Conservation (phyloP, 2,797 vertebrate genomes). For the Sebastes nivosus region DNA sequence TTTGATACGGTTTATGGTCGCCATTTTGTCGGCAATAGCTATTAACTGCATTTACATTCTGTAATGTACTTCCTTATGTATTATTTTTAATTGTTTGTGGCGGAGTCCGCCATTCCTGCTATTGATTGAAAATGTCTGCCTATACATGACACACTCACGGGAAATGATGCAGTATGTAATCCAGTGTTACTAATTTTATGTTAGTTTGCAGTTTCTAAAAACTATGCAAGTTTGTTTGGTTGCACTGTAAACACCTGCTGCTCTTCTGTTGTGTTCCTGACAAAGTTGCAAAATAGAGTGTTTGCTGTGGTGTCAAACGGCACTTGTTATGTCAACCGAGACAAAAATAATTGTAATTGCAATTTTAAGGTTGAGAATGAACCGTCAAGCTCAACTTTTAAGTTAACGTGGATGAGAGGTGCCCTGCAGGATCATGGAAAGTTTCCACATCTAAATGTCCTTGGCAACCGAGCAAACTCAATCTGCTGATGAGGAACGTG, state of each 20-base stretch:
- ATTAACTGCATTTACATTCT: not conserved
- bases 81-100: not conserved
- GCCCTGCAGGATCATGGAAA: not conserved
- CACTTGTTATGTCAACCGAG: not conserved
- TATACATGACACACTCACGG: not conserved
- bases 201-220: not conserved
- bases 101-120: not conserved
- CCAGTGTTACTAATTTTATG: too few relatives aligned
- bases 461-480: not conserved
- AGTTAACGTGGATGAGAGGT: not conserved
- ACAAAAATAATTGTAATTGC: not conserved
- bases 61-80: not conserved
- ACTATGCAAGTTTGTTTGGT: not conserved
- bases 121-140: not conserved
- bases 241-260: not conserved
- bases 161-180: not conserved
- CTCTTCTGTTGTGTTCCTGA: not conserved
- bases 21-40: not conserved
- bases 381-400: not conserved
- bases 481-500: not conserved
- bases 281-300: not conserved
- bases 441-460: not conserved
- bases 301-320: rapidly evolving
- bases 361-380: not conserved
- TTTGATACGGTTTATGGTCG: not conserved